phyloP scores from a whole-genome alignment of 2,888 invertebrate genomes.

The Cheilosia impressa region DNA sequence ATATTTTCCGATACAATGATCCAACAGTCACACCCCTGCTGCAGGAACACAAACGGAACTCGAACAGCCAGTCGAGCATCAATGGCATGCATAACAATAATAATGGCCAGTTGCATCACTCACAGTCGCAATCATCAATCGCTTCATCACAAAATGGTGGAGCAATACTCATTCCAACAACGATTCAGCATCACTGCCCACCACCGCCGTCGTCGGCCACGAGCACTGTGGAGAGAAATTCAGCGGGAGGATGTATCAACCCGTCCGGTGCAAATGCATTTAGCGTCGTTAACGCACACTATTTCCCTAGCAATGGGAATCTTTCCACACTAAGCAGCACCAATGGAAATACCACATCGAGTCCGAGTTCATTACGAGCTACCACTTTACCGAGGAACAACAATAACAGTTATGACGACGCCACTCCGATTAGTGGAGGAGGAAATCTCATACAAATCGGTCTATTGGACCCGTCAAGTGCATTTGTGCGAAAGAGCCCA shows the following conservation, averaged over 20 bases:
- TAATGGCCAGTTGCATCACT: constrained; percentile 81
- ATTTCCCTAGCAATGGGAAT: constrained; percentile 79
- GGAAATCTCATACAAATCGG: constrained; percentile 87
- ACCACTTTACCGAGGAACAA: constrained; percentile 90
- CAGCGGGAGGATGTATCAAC: constrained; percentile 24
- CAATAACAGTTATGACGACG: constrained; percentile 78
- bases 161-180: constrained; percentile 78
- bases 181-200: constrained; percentile 80
- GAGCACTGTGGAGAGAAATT: constrained; percentile 80
- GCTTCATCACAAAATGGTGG: constrained; percentile 81
- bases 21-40: constrained; percentile 83
- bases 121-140: constrained; percentile 83
- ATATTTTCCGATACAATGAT: constrained; percentile 84
- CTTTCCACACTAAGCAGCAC: constrained; percentile 78
- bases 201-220: constrained; percentile 80
- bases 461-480: constrained; percentile 85
- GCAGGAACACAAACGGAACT: constrained; percentile 80
- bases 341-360: constrained; percentile 78
- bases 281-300: constrained; percentile 70
- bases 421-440: constrained; percentile 78
- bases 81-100: constrained; percentile 78
- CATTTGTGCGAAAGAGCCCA: constrained; percentile 85
- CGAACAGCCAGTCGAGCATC: constrained; percentile 82
- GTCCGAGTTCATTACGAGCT: constrained; percentile 84
- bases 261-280: constrained; percentile 59